These are phyloP conservation scores for Potamarius usumacintae DNA, from an alignment of 2,113 vertebrate species.

Conservation along the genomic window DNA sequence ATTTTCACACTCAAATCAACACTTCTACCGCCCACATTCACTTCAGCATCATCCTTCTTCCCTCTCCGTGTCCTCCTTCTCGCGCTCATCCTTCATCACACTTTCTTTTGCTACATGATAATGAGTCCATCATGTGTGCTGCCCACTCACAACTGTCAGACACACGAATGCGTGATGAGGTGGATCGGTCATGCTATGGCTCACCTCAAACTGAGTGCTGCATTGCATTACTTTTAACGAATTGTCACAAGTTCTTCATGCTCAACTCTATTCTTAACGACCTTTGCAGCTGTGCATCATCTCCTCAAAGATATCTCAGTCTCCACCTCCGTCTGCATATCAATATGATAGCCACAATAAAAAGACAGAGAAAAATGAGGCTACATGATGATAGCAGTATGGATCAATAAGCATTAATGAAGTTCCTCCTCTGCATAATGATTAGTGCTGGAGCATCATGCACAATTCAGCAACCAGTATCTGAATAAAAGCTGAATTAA, in stretches of 20 bases:
- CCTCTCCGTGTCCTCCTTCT: background rate
- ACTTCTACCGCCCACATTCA: constrained; percentile 47
- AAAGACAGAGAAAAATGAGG: background rate
- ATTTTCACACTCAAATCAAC: constrained; percentile 48
- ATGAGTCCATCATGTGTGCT: background rate
- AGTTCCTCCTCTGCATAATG: constrained; percentile 5
- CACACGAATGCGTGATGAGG: background rate
- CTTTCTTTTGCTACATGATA: constrained; percentile 19
- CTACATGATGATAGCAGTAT: background rate
- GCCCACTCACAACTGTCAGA: constrained; percentile 4
- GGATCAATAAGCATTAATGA: background rate
- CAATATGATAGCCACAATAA: background rate
- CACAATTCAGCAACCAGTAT: background rate
- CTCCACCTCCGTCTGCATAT: background rate
- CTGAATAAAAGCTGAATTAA: background rate
- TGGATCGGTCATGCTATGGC: background rate
- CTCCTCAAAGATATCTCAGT: background rate
- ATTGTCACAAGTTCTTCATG: background rate
- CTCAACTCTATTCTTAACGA: background rate
- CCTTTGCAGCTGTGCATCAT: background rate
- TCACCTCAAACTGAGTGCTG: constrained; percentile 12
- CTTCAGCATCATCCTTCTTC: background rate
- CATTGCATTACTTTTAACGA: background rate
- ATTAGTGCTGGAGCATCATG: background rate
- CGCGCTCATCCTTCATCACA: constrained; percentile 27